Conservation (phyloP, 2,797 vertebrate species). For the Semaprochilodus insignis region DNA sequence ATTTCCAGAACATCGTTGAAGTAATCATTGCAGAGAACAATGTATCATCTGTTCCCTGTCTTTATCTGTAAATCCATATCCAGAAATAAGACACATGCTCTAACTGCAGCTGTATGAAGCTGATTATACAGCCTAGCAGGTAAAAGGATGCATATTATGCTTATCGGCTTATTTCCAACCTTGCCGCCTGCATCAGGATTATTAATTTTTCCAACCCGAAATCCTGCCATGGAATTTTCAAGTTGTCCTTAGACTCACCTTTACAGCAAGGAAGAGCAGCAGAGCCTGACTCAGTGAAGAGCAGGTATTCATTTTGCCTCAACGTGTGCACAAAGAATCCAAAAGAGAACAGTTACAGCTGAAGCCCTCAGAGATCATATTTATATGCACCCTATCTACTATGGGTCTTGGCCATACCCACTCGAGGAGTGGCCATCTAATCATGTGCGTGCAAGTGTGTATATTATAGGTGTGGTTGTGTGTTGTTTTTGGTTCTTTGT, state of each 20-base stretch:
- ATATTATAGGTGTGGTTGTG: too few relatives aligned
- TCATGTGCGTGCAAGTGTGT: too few relatives aligned
- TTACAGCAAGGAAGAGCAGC: constrained; percentile 1
- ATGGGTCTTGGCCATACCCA: neutral
- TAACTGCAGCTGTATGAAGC: too few relatives aligned
- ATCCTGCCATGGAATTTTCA: neutral
- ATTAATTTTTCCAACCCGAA: neutral
- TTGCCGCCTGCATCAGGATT: neutral
- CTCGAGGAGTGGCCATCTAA: neutral
- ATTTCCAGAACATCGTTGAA: too few relatives aligned
- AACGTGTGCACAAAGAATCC: neutral
- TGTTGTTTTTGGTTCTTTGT: too few relatives aligned
- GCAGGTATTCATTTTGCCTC: constrained; percentile 5
- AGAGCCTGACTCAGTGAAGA: neutral
- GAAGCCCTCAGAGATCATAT: neutral
- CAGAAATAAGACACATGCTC: too few relatives aligned
- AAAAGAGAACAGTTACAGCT: neutral
- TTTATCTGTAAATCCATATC: too few relatives aligned
- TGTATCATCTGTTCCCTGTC: too few relatives aligned
- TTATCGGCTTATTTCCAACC: neutral
- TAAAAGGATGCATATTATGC: too few relatives aligned
- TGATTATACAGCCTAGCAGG: too few relatives aligned
- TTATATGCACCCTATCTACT: neutral
- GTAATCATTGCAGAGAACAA: too few relatives aligned
- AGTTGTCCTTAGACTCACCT: constrained; percentile 20